These are phyloP conservation scores for Stramonita haemastoma DNA, from an alignment of 2,888 invertebrate species.

Conservation along the genomic window DNA sequence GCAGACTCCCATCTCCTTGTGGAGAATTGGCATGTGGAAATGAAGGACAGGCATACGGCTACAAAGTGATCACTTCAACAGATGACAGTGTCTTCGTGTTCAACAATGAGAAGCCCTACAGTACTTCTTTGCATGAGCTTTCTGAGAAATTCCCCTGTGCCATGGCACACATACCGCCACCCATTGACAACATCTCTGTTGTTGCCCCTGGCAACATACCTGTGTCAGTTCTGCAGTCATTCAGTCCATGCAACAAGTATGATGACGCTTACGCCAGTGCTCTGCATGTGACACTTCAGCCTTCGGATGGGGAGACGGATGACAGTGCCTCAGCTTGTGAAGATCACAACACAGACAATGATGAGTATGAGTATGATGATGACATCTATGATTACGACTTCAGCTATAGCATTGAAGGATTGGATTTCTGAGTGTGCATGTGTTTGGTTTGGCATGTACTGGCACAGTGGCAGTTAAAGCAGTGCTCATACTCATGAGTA, in stretches of 20 bases:
- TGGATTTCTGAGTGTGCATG: slow-evolving; percentile 58
- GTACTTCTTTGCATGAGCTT: slow-evolving; percentile 70
- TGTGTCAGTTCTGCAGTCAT: slow-evolving; percentile 54
- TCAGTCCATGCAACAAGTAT: slow-evolving; percentile 64
- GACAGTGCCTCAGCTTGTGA: slow-evolving; percentile 70
- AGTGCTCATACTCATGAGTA: too few species aligned
- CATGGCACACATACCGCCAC: slow-evolving; percentile 70
- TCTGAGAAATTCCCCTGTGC: slow-evolving; percentile 64
- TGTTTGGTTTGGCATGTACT: too few species aligned
- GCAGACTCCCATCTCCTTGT: slow-evolving; percentile 62
- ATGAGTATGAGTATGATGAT: slow-evolving; percentile 74
- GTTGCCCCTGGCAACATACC: slow-evolving; percentile 65
- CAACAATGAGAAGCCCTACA: slow-evolving; percentile 72
- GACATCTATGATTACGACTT: slow-evolving; percentile 75
- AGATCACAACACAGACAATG: slow-evolving; percentile 72
- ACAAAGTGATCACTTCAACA: slow-evolving; percentile 65
- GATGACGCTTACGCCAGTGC: slow-evolving; percentile 71
- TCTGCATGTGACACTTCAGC: slow-evolving; percentile 67
- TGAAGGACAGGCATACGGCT: slow-evolving; percentile 62
- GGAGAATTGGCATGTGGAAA: slow-evolving; percentile 21
- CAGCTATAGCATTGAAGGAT: slow-evolving; percentile 55
- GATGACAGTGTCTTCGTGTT: slow-evolving; percentile 68
- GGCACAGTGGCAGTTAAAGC: too few species aligned
- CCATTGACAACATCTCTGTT: slow-evolving; percentile 73
- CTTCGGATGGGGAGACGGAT: slow-evolving; percentile 70